Percentiles rank a stretch among this genome's conserved stretches.
Conservation (phyloP, 2,113 vertebrate species). For the Mola mola region DNA sequence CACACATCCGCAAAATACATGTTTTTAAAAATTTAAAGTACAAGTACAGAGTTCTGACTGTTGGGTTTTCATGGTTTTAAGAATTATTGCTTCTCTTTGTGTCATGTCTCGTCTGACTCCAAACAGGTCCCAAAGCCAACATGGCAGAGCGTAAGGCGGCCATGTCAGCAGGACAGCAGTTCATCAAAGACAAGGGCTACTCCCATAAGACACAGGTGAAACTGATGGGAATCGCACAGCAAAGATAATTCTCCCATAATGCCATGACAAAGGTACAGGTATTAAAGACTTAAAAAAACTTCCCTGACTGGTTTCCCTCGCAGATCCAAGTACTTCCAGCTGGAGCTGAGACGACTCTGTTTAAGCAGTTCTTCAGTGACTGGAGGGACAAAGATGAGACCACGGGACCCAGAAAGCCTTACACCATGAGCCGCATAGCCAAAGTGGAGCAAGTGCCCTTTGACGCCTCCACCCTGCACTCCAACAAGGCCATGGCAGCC, state of each 20-base stretch:
- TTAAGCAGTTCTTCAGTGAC: constrained; percentile 84
- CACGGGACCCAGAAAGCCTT: constrained; percentile 77
- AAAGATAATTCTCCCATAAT: not conserved
- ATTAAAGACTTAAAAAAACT: not conserved
- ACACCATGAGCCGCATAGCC: constrained; percentile 76
- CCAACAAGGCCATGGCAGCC: constrained; percentile 81
- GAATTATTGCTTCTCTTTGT: not conserved
- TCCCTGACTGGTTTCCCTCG: not conserved
- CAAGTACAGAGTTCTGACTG: too few species aligned
- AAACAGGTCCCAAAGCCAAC: constrained; percentile 77
- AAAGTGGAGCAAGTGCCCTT: constrained; percentile 80
- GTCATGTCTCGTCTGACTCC: constrained; percentile 1
- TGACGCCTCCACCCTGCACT: constrained; percentile 79
- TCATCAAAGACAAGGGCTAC: constrained; percentile 82
- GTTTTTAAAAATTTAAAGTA: too few species aligned
- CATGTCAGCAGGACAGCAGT: constrained; percentile 78
- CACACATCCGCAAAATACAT: too few species aligned
- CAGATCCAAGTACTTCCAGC: constrained; percentile 84
- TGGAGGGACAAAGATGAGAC: constrained; percentile 82
- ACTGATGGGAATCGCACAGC: not conserved
- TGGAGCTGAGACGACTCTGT: constrained; percentile 79
- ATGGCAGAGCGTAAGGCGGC: constrained; percentile 77
- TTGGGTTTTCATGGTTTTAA: too few species aligned
- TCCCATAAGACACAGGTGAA: constrained; percentile 76
- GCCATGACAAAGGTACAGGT: not conserved